Percentiles rank a stretch among this genome's conserved stretches.
Evolutionary conservation across 2,797 vertebrate species (phyloP).

Genomic region (Gadopsis marmoratus): DNA sequence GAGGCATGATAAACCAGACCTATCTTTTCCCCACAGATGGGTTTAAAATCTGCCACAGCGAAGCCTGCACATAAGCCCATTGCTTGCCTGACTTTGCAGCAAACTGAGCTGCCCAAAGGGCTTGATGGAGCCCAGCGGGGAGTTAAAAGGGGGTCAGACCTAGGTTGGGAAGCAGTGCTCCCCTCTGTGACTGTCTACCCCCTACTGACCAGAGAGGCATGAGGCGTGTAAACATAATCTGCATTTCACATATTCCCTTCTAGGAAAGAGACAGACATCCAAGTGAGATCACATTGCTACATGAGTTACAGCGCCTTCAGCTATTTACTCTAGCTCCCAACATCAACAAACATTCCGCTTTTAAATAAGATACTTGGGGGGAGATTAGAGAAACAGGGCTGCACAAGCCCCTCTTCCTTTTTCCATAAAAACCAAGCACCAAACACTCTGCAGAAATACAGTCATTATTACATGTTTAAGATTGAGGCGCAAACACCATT

Average conservation of each 20-base stretch:
- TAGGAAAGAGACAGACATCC: constrained; percentile 69
- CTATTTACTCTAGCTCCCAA: constrained; percentile 76
- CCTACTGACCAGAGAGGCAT: constrained; percentile 72
- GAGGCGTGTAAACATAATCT: constrained; percentile 81
- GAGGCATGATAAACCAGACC: constrained; percentile 70
- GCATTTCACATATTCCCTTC: constrained; percentile 77
- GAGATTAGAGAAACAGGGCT: constrained; percentile 56
- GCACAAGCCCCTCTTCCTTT: constrained; percentile 28
- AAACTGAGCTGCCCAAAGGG: constrained; percentile 79
- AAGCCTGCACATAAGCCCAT: constrained; percentile 75
- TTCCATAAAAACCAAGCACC: constrained; percentile 28
- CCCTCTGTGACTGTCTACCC: constrained; percentile 70
- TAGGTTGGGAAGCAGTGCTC: constrained; percentile 65
- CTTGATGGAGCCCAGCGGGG: constrained; percentile 55
- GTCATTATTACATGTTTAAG: constrained; percentile 38
- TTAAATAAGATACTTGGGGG: constrained; percentile 68
- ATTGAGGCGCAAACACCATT: constrained; percentile 42
- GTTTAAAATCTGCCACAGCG: constrained; percentile 74
- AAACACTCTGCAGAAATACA: constrained; percentile 34
- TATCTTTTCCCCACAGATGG: constrained; percentile 79
- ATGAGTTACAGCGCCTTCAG: constrained; percentile 72
- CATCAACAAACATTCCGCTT: constrained; percentile 78
- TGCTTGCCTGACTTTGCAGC: constrained; percentile 68
- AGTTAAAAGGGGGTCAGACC: constrained; percentile 75
- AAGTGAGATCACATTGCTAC: constrained; percentile 71